These are phyloP conservation scores for Machaerirhynchus nigripectus DNA, from an alignment of 2,113 vertebrate species.

Conservation along the genomic window DNA sequence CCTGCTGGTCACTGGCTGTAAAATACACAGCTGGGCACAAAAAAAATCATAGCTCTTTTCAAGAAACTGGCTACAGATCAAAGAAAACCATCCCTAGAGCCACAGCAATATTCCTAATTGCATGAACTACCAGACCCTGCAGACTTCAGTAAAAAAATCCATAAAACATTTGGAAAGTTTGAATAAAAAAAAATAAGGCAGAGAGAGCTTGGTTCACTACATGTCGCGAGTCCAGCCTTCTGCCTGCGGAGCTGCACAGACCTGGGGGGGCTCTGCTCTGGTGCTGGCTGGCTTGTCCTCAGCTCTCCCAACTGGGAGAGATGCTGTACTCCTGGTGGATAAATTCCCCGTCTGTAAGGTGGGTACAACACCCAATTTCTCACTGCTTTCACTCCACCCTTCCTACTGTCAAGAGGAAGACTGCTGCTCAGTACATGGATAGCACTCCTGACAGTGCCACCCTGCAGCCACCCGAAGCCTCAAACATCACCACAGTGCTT, in stretches of 20 bases:
- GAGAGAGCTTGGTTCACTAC: neutral
- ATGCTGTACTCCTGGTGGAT: neutral
- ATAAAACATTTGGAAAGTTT: neutral
- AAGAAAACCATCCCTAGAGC: neutral
- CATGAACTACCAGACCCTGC: neutral
- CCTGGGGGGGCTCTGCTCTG: neutral
- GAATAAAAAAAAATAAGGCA: neutral
- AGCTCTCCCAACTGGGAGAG: neutral
- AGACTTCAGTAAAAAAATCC: neutral
- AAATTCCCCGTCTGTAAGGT: neutral
- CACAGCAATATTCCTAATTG: neutral
- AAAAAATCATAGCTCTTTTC: neutral
- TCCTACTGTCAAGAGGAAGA: neutral
- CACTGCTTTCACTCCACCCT: neutral
- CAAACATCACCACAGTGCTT: neutral
- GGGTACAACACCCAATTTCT: neutral
- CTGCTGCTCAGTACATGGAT: neutral
- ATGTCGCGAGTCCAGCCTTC: fast-evolving
- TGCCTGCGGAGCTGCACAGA: neutral
- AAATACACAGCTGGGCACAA: neutral
- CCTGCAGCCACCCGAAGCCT: neutral
- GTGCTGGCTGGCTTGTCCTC: neutral
- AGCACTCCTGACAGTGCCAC: neutral
- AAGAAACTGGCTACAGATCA: neutral
- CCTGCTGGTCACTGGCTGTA: neutral